Conservation (phyloP, 2,113 vertebrate species). For the Phycodurus eques region DNA sequence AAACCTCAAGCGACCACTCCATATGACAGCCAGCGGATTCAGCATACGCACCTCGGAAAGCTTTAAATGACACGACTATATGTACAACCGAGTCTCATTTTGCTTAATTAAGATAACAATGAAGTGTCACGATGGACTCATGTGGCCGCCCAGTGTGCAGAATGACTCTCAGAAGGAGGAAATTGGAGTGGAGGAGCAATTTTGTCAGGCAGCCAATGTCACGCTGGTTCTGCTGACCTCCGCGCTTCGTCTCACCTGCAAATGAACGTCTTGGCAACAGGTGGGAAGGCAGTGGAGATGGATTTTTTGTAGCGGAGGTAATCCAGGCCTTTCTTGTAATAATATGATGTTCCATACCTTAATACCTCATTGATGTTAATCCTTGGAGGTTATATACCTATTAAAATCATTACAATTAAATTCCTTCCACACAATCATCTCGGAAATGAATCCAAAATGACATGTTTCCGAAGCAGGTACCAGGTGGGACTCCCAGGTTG, state of each 20-base stretch:
- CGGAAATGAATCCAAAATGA: too few relatives aligned
- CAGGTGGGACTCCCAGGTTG: conserved; percentile 6
- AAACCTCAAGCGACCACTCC: not conserved
- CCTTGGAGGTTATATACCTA: not conserved
- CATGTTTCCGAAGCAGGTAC: not conserved
- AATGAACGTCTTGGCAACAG: conserved; percentile 26
- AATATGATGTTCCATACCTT: conserved; percentile 10
- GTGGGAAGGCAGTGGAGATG: not conserved
- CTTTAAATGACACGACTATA: conserved; percentile 43
- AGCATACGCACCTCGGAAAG: conserved; percentile 28
- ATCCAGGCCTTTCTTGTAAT: not conserved
- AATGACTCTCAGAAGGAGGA: conserved; percentile 9
- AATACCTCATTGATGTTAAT: conserved; percentile 22
- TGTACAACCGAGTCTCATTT: conserved; percentile 31
- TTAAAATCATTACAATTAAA: too few relatives aligned
- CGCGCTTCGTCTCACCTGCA: conserved; percentile 37
- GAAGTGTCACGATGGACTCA: conserved; percentile 42
- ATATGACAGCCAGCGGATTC: not conserved
- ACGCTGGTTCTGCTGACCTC: conserved; percentile 33
- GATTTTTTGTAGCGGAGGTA: not conserved
- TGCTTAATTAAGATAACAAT: conserved; percentile 50
- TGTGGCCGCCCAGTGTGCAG: conserved; percentile 27
- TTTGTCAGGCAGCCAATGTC: conserved; percentile 41
- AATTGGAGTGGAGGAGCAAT: conserved; percentile 21
- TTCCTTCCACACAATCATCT: too few relatives aligned